Evolutionary conservation across 1,140 invertebrate genomes (phyloP), one percentile per base, ranked within the genome.

Genomic region (Eriocheir sinensis): DNA sequence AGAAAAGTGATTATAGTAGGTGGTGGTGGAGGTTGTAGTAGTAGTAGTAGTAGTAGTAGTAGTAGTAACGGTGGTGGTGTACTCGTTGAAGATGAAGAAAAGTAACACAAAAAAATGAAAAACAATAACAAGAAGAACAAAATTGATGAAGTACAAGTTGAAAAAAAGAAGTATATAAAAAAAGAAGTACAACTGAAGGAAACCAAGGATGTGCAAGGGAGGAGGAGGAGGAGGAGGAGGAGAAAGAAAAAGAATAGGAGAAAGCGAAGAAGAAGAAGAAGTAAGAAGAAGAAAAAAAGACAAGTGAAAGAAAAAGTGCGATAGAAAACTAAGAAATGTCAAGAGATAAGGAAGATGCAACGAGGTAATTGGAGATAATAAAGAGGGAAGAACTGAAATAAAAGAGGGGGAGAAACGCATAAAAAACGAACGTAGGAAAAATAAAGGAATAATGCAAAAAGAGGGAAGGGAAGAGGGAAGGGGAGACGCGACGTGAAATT

Each of bases 281-380:
- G n/a, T n/a, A n/a, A 21, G n/a, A 72, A n/a, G 60, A n/a, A 72
- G 60, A n/a, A 72, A 15, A 72, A 72, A n/a, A n/a, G 60, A 72
- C 27, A 72, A 72, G 17, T n/a, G 21, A 72, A 72, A 72, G 60
- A n/a, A 72, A 72, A 72, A 72, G 15, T 48, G 60, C n/a, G n/a
- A n/a, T n/a, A n/a, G n/a, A n/a, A n/a, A n/a, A n/a, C n/a, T n/a
- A 72, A 72, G 60, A 72, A n/a, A 72, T n/a, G 60, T 72, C 60
- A 72, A 72, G 60, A 72, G 60, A 72, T 72, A 72, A 72, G 60
- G 60, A 72, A 72, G 60, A 72, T 72, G n/a, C 60, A 72, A 72
- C 60, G 60, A 72, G 60, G 60, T 72, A 72, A 72, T 72, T 72
- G 60, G 60, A 72, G 60, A 72, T 72, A 27, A 72, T 72, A 72